Conservation (phyloP, 2,888 invertebrate genomes). For the Hartigia nigra region DNA sequence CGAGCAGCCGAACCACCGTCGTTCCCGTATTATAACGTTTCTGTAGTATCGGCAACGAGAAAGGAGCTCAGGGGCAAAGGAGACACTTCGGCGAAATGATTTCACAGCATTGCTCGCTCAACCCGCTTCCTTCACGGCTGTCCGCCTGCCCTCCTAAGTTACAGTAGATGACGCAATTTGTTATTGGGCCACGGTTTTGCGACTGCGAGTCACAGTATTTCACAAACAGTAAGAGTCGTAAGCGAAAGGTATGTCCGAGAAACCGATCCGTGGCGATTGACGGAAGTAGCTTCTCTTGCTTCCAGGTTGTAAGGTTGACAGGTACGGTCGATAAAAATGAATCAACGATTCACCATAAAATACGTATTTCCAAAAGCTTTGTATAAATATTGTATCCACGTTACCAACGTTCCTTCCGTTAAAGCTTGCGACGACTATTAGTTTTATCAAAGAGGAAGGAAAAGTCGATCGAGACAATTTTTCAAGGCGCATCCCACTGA, state of each 20-base stretch:
- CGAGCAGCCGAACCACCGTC: not conserved
- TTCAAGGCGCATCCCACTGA: conserved; percentile 45
- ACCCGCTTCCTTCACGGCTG: conserved; percentile 2
- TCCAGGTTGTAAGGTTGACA: not conserved
- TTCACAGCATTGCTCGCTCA: not conserved
- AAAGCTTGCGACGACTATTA: not conserved
- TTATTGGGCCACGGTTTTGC: not conserved
- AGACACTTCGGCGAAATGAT: not conserved
- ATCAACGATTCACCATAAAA: not conserved
- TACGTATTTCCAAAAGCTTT: not conserved
- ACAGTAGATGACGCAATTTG: not conserved
- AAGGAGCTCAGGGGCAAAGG: not conserved
- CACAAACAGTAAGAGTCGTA: not conserved
- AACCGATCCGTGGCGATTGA: not conserved
- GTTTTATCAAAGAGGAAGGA: not conserved
- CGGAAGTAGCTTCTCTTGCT: not conserved
- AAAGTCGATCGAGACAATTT: not conserved
- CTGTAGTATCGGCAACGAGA: not conserved
- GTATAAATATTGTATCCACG: not conserved
- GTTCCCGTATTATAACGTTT: not conserved
- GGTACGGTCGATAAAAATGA: not conserved
- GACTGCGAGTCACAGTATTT: not conserved
- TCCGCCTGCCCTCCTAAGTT: not conserved
- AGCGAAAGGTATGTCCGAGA: not conserved
- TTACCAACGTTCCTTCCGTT: not conserved